Evolutionary conservation across 2,797 vertebrate genomes (phyloP), one percentile per base, ranked within the genome.

Genomic region (Todus mexicanus): DNA sequence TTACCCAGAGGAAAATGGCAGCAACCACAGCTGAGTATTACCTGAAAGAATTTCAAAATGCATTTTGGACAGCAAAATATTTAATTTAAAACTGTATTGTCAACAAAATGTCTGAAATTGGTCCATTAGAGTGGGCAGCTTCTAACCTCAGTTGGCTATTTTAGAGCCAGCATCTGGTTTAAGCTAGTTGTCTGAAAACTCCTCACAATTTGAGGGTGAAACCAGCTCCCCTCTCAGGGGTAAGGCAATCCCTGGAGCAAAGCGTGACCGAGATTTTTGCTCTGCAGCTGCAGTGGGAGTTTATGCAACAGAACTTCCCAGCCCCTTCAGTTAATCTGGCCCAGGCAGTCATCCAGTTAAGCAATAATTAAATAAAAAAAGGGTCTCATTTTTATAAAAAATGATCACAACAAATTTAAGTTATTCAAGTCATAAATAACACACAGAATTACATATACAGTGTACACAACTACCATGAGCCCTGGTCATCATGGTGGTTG

Each of bases 1-100:
- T 15, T 72, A 77, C 27, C 51, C 56, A 56, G 37, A 77, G 57
- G 61, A 64, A 81, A 89, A 66, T 1, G 5, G 84, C 53, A 93
- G 21, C 27, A 76, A 73, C 68, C 11, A 1, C 61, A 75, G 70
- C 80, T 43, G 63, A 79, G 20, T 37, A 66, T 31, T 71, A 93
- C 78, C 86, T 79, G 48, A 82, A 90, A 76, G 64, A 73, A 89
- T 48, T 92, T 93, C 26, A 68, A 45, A 87, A 93, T 22, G n/a
- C 29, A 45, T 26, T 77, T 74, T 64, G 38, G 69, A 80, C 16
- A 48, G 72, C 29, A 78, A 87, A 89, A 84, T 61, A 79, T 26
- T 86, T 84, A 37, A 88, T 81, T 91, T 84, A 47, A 81, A 87
- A 82, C 68, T 38, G 64, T 90, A 90, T 81, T 6, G 7, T 85